Conservation (phyloP, 2,113 vertebrate genomes). For the Bubalus kerabau region DNA sequence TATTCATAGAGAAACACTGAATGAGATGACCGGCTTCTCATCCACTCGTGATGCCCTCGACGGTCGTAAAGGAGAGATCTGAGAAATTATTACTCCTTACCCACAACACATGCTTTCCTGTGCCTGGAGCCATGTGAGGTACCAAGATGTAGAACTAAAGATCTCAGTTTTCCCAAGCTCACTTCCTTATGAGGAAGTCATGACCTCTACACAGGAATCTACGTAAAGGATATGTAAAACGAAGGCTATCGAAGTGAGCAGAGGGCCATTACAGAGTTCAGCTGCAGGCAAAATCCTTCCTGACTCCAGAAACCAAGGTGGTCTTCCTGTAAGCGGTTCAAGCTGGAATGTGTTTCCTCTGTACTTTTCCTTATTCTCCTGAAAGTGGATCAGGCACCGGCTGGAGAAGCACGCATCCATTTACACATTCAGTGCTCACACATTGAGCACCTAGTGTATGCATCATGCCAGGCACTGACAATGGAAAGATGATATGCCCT, state of each 20-base stretch:
- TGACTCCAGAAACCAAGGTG: not conserved
- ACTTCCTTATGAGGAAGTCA: not conserved
- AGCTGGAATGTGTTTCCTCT: accelerated
- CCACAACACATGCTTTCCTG: accelerated
- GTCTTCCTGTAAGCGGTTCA: not conserved
- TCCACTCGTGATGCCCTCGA: accelerated
- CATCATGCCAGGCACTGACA: not conserved
- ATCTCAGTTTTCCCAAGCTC: too few species aligned
- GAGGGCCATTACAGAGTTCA: accelerated
- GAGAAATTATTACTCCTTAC: accelerated
- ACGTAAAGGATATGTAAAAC: accelerated
- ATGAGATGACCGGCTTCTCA: accelerated
- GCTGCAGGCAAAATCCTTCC: not conserved
- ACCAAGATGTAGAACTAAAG: accelerated
- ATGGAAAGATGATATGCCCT: not conserved
- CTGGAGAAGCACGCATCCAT: not conserved
- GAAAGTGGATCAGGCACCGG: accelerated
- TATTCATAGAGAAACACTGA: not conserved
- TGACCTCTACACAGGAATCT: not conserved
- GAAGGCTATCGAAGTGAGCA: not conserved
- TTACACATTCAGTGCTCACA: accelerated
- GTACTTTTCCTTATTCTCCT: too few species aligned
- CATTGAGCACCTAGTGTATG: accelerated
- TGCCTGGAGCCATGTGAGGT: accelerated
- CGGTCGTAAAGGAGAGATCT: accelerated